A percentile compares a stretch with the other conserved stretches of the same genome.
phyloP scores from a whole-genome alignment of 2,113 vertebrate genomes.

The Hemiscyllium ocellatum region DNA sequence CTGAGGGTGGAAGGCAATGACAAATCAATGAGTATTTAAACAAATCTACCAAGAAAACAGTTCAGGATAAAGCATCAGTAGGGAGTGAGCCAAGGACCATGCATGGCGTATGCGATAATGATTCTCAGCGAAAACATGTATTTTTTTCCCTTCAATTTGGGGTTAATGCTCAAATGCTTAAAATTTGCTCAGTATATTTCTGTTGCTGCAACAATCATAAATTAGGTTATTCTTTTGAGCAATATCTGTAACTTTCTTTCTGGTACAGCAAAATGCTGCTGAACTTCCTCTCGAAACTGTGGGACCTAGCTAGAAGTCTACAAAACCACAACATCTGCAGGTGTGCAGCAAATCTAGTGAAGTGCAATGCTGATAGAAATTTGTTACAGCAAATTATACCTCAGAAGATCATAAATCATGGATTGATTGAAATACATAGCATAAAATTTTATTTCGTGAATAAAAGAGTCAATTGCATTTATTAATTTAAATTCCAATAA shows the following conservation, averaged over 20 bases:
- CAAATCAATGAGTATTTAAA: neutral
- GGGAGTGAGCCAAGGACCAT: neutral
- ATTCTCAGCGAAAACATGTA: neutral
- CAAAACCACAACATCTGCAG: neutral
- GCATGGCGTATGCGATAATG: neutral
- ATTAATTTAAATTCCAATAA: neutral
- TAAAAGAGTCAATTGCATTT: neutral
- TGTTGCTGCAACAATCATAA: neutral
- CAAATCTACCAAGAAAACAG: neutral
- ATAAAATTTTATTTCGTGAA: neutral
- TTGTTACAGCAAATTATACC: neutral
- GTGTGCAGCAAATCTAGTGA: neutral
- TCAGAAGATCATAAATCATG: neutral
- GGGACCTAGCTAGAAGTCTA: neutral
- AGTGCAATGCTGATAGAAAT: neutral
- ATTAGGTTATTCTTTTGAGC: conserved; percentile 12
- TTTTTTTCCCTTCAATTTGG: neutral
- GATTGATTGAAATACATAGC: neutral
- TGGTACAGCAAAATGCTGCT: neutral
- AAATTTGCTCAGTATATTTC: neutral
- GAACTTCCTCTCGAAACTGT: conserved; percentile 5
- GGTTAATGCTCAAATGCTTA: neutral
- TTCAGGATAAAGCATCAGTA: neutral
- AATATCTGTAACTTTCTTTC: neutral
- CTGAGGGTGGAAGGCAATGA: neutral